Percentiles rank a stretch among this genome's conserved stretches.
Evolutionary conservation across 1,140 invertebrate species (phyloP).

Genomic region (Acromyrmex echinatior): DNA sequence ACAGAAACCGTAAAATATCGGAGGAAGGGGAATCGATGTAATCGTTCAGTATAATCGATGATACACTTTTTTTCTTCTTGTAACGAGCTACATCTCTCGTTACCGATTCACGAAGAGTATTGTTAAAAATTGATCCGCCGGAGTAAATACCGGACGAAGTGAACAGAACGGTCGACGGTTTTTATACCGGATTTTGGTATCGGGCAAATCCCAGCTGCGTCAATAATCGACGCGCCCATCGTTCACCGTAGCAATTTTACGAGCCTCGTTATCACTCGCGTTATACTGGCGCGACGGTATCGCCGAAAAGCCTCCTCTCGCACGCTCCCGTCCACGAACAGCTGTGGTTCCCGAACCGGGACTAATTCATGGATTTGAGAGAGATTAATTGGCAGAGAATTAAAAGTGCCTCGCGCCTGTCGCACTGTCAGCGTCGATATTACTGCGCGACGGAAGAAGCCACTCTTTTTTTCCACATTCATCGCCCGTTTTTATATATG

Average conservation of each 20-base stretch:
- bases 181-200: conserved; percentile 56
- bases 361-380: conserved; percentile 50
- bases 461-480: neutral
- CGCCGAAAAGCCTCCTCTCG: conserved; percentile 44
- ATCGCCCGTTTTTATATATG: neutral
- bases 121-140: conserved; percentile 58
- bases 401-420: conserved; percentile 38
- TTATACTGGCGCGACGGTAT: conserved; percentile 7
- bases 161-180: conserved; percentile 39
- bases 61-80: neutral
- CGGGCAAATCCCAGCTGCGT: conserved; percentile 54
- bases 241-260: conserved; percentile 62
- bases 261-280: conserved; percentile 60
- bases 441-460: conserved; percentile 27
- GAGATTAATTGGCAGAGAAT: conserved; percentile 61
- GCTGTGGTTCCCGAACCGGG: conserved; percentile 40
- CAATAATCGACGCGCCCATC: conserved; percentile 58
- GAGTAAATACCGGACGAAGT: conserved; percentile 44
- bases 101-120: conserved; percentile 25
- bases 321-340: conserved; percentile 6
- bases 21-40: neutral
- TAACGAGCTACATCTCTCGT: conserved; percentile 1
- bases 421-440: conserved; percentile 36
- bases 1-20: neutral
- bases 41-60: neutral